Evolutionary conservation across 1,140 invertebrate species (phyloP), one percentile per base, ranked within the genome.

Genomic region (Lasioglossum albipes): DNA sequence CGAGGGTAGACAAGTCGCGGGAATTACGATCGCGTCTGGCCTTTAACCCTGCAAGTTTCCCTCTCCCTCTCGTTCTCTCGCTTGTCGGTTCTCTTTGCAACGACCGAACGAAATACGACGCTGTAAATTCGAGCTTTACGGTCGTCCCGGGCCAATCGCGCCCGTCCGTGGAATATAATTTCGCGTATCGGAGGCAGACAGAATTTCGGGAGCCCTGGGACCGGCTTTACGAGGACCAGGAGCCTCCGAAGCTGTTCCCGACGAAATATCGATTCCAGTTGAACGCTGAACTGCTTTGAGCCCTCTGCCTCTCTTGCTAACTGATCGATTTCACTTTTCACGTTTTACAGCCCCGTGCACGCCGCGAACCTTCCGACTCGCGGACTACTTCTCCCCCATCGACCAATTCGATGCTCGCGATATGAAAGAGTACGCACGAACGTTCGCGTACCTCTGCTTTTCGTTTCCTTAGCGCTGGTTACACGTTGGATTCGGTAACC

Each of bases 1-100:
- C 10, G 45, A 49, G 45, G 45, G 45, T 49, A 49, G 45, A 49
- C 45, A 49, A 49, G 45, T 54, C 52, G 13, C 18, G 52, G 59
- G 59, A 74, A 42, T 69, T 66, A 79, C 75, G 84, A 79, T 59
- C 59, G 75, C 41, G 72, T 79, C 64, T 73, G 80, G 64, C 68
- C 54, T 81, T 70, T 68, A 62, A 68, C 64, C 74, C 36, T 22
- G 36, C 20, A 36, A 36, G 36, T 36, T 36, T 36, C 36, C 36
- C 36, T 36, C 36, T 36, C 36, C 36, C 36, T 36, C 36, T 36
- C 36, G 9, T 2, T 49, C 45, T 49, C 45, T 31, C 27, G 13
- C 42, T 52, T 64, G n/a, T 41, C 12, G 45, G 45, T 45, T 31
- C 61, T 36, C 69, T 68, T 61, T 52, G 42, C 27, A 13, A 20